These are phyloP conservation scores for Toxotes lorentzi DNA, from an alignment of 2,797 vertebrate genomes.

Conservation along the genomic window DNA sequence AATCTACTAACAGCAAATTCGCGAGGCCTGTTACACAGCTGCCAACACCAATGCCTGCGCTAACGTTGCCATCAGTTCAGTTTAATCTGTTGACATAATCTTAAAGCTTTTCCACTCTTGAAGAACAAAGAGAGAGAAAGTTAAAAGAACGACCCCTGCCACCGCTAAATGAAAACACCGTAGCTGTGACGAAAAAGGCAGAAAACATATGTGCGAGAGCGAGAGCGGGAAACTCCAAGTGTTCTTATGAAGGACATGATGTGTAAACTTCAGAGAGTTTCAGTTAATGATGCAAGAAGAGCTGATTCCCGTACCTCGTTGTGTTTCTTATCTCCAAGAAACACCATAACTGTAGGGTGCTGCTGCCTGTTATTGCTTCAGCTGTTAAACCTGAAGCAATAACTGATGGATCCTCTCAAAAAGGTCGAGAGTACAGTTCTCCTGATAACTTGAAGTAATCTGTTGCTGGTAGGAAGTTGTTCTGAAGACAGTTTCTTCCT, in stretches of 20 bases:
- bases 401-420: not conserved
- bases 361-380: constrained; percentile 11
- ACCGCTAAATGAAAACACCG: not conserved
- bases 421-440: not conserved
- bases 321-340: constrained; percentile 13
- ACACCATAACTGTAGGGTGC: not conserved
- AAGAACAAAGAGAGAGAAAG: constrained; percentile 18
- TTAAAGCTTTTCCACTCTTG: constrained; percentile 7
- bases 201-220: not conserved
- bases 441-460: not conserved
- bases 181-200: constrained; percentile 6
- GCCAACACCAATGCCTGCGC: constrained; percentile 29
- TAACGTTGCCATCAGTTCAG: constrained; percentile 33
- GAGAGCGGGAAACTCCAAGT: not conserved
- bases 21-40: constrained; percentile 1
- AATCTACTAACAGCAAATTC: constrained; percentile 11
- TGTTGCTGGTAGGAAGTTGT: not conserved
- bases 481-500: not conserved
- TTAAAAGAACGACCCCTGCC: not conserved
- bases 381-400: not conserved
- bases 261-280: not conserved
- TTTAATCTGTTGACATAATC: constrained; percentile 38
- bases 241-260: not conserved
- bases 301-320: not conserved
- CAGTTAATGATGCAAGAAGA: constrained; percentile 18